phyloP scores from a whole-genome alignment of 2,888 invertebrate species.

The Tanypteryx hageni region DNA sequence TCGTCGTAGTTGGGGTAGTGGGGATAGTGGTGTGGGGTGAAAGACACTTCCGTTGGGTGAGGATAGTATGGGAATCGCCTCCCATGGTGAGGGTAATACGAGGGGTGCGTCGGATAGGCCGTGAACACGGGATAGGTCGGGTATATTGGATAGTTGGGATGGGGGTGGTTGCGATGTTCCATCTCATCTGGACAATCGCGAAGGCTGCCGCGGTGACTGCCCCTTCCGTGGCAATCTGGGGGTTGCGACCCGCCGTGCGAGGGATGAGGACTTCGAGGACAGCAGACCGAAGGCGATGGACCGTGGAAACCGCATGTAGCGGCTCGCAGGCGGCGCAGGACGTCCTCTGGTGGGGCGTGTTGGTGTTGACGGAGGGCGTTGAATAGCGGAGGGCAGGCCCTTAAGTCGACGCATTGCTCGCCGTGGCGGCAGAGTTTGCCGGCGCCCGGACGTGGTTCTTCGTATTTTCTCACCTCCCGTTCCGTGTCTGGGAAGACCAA shows the following conservation, averaged over 20 bases:
- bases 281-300: neutral
- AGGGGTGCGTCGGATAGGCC: neutral
- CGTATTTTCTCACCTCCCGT: neutral
- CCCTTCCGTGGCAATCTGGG: conserved; percentile 16
- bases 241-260: neutral
- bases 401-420: conserved; percentile 67
- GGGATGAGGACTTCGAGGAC: neutral
- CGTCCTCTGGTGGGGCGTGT: neutral
- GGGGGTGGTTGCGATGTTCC: neutral
- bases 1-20: neutral
- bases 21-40: neutral
- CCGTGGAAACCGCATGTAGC: conserved; percentile 38
- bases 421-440: neutral
- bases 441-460: neutral
- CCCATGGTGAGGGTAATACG: neutral
- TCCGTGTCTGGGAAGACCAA: conserved; percentile 35
- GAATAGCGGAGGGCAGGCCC: conserved; percentile 67
- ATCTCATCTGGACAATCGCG: conserved; percentile 17
- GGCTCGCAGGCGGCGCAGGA: neutral
- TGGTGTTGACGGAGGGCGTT: neutral
- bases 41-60: neutral
- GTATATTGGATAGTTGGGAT: neutral
- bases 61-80: neutral
- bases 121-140: neutral
- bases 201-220: conserved; percentile 19